Percentiles rank a stretch among this genome's conserved stretches.
Conservation (phyloP, 2,888 invertebrate species). For the Balanococcus diminutus region DNA sequence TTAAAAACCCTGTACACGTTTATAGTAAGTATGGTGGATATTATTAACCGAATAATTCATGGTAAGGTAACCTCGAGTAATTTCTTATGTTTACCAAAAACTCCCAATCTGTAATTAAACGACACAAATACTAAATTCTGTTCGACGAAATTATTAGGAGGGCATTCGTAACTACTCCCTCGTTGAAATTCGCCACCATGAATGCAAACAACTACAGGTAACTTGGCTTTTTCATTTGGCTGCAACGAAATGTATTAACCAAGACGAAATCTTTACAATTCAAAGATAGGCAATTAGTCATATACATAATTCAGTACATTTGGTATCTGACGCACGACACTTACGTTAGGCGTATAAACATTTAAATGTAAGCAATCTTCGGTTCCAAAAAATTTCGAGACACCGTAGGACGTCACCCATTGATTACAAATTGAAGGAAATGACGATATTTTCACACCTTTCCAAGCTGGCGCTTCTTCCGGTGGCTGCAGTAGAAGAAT, state of each 20-base stretch:
- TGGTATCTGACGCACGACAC: background rate
- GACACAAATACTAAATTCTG: conserved; percentile 58
- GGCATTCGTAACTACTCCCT: conserved; percentile 52
- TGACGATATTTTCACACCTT: conserved; percentile 59
- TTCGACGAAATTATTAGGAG: conserved; percentile 56
- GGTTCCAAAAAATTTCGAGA: conserved; percentile 62
- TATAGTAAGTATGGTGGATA: no score
- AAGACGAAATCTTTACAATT: no score
- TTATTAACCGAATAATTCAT: background rate
- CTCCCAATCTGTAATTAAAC: conserved; percentile 56
- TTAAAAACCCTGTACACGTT: conserved; percentile 41
- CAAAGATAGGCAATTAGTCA: background rate
- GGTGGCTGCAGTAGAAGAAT: conserved; percentile 62
- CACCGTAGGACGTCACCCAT: background rate
- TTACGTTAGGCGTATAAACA: conserved; percentile 62
- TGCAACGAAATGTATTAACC: background rate
- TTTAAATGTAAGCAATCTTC: conserved; percentile 67
- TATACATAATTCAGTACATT: background rate
- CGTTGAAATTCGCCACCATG: conserved; percentile 64
- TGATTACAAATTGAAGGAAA: conserved; percentile 36
- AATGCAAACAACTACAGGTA: conserved; percentile 64
- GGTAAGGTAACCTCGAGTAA: no score
- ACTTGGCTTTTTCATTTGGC: background rate
- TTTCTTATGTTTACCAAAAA: conserved; percentile 52
- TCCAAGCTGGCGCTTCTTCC: conserved; percentile 62